These are phyloP conservation scores for Oryzias javanicus DNA, from an alignment of 2,113 vertebrate species.

Conservation along the genomic window DNA sequence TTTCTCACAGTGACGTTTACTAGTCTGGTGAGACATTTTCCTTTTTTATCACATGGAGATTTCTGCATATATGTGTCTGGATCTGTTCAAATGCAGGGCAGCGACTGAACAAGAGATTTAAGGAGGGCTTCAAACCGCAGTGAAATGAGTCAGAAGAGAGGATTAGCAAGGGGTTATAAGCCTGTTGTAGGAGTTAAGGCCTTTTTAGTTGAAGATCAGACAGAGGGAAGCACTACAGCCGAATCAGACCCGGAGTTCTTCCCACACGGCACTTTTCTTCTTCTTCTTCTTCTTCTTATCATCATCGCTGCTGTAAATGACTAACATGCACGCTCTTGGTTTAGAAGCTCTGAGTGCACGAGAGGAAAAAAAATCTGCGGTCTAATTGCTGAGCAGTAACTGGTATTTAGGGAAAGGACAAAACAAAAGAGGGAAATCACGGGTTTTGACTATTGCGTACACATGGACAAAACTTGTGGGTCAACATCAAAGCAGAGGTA, in stretches of 20 bases:
- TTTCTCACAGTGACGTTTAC: constrained; percentile 63
- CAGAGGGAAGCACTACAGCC: constrained; percentile 49
- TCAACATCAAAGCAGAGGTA: no score
- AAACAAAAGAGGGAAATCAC: no score
- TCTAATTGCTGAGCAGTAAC: constrained; percentile 29
- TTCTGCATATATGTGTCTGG: constrained; percentile 22
- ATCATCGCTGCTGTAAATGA: constrained; percentile 44
- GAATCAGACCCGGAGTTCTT: constrained; percentile 58
- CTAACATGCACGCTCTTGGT: constrained; percentile 31
- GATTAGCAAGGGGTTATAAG: constrained; percentile 68
- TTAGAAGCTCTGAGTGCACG: not conserved
- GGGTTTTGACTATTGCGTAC: no score
- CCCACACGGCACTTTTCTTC: constrained; percentile 45
- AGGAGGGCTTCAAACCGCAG: constrained; percentile 64
- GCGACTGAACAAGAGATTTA: constrained; percentile 55
- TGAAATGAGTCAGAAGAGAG: constrained; percentile 67
- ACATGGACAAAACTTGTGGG: no score
- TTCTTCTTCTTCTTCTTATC: constrained; percentile 33
- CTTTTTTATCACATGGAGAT: constrained; percentile 54
- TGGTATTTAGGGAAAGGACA: not conserved
- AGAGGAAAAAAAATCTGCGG: not conserved
- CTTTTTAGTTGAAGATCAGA: constrained; percentile 70
- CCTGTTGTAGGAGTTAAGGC: constrained; percentile 65
- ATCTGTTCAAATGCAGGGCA: constrained; percentile 25
- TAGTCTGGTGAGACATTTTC: constrained; percentile 60